Evolutionary conservation across 2,797 vertebrate species (phyloP), one percentile per base, ranked within the genome.

Genomic region (Amblyopsis hoosieri): DNA sequence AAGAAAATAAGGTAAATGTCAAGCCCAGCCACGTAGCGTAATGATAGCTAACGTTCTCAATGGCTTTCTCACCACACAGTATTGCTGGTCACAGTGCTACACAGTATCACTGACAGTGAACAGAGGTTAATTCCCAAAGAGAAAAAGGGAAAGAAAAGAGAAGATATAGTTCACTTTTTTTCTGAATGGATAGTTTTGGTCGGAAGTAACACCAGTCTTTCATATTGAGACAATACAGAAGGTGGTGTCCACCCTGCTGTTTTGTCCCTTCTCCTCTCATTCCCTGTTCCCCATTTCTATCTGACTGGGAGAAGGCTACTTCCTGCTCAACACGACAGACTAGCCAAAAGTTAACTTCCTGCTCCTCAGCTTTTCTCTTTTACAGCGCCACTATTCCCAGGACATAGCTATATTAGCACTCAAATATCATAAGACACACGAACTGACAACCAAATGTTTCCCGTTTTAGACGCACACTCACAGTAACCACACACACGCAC

Each of bases 341-440:
- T 75, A 87, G 90, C 80, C 90, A 91, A 90, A 82, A 88, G 84
- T 87, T 90, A 88, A 90, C 87, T 90, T 91, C 88, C 89, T 82
- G 83, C 85, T 86, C 83, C 87, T 89, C 84, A 46, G 77, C 81
- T 84, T 82, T 64, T 81, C 86, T 82, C 83, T 81, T 87, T 88
- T 86, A 78, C 88, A 79, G 80, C 84, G 67, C 54, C 67, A 51
- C 76, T 79, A 88, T 84, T 90, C 89, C 87, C 89, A 89, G 80
- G 82, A 78, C 74, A 54, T 83, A 64, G 74, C 69, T 71, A 64
- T 64, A 72, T 57, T 50, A 71, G 53, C 7, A 52, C 76, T 69
- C 69, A 52, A 61, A 80, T 57, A 66, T 82, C 78, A 74, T 1
- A 31, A 56, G 81, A 83, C 74, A 74, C 59, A 66, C 83, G 83